A percentile compares a stretch with the other conserved stretches of the same genome.
These are phyloP conservation scores for Acrocera orbiculus DNA, from an alignment of 2,888 invertebrate species.

Conservation along the genomic window DNA sequence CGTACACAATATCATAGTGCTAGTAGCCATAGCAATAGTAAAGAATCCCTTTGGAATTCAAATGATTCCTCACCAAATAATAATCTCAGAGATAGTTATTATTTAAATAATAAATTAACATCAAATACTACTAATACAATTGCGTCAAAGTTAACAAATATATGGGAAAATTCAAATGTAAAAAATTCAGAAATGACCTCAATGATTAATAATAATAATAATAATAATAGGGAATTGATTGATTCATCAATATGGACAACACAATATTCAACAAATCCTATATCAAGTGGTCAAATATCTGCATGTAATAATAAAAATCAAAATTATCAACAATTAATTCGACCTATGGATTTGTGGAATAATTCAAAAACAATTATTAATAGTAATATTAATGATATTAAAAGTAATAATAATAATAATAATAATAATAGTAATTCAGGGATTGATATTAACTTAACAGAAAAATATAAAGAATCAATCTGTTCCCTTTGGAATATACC, in stretches of 20 bases:
- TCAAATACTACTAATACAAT: too few species aligned
- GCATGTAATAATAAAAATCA: slow-evolving; percentile 14
- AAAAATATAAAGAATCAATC: slow-evolving; percentile 7
- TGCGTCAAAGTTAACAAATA: slow-evolving; percentile 5
- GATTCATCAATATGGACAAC: slow-evolving; percentile 14
- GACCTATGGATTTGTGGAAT: slow-evolving; percentile 24
- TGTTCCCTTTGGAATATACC: slow-evolving; percentile 8
- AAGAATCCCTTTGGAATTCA: slow-evolving; percentile 28
- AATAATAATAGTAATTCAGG: not conserved
- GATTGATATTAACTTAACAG: not conserved
- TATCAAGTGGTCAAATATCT: not conserved
- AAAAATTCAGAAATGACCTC: slow-evolving; percentile 13
- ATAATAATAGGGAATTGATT: slow-evolving; percentile 10
- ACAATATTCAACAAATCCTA: slow-evolving; percentile 1
- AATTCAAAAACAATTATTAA: slow-evolving; percentile 14
- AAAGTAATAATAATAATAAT: not conserved
- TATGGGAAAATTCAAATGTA: slow-evolving; percentile 16
- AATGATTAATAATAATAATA: slow-evolving; percentile 6
- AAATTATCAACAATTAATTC: slow-evolving; percentile 12
- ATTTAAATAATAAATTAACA: slow-evolving; percentile 13
- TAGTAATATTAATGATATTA: not conserved
- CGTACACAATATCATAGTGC: slow-evolving; percentile 16
- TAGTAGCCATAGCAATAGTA: slow-evolving; percentile 25
- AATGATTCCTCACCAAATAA: slow-evolving; percentile 25
- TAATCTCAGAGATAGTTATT: slow-evolving; percentile 21